Base-by-base conservation (phyloP, 1,140 invertebrate species). In the Dinoponera quadriceps region DNA sequence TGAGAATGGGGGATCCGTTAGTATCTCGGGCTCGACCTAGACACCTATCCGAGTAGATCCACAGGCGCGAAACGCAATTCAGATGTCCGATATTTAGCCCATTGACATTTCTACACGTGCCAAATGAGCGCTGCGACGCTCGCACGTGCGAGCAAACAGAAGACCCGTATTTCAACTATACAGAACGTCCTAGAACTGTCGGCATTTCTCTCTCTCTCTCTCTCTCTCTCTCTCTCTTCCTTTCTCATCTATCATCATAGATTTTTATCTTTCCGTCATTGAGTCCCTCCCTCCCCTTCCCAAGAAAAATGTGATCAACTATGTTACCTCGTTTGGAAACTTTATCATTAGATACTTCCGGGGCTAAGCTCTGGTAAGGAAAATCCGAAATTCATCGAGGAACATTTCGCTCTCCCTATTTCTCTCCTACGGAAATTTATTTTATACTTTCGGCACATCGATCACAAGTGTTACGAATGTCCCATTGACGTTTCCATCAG, bases 51-150 rank as follows among this genome's bases (percentile, higher is more conserved):
- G 27, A 66, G 78, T 54, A 49, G 48, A 49, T 2, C 13, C 51
- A 59, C 33, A n/a, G 13, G 18, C 18, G 44, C 44, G 48, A 25
- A 49, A 22, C n/a, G 14, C 49, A 2, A 51, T 51, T 55, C 29
- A 71, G 51, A 20, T 29, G 63, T 14, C 60, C 87, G 90, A 92
- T 85, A 87, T 91, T 92, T 91, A 89, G 86, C 85, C n/a, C 87
- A 82, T 88, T 89, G 89, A 88, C 87, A 89, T 90, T 92, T 87
- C 84, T 71, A 82, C 85, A 80, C 65, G 55, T 59, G 71, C 44
- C 55, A 83, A 89, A 86, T 75, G 86, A 86, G 87, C 38, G 20
- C 44, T 63, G n/a, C 25, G 74, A 88, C 54, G 59, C 33, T 55
- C 20, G 13, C 29, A 66, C 29, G 27, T 69, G 57, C 14, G 27